A percentile compares a stretch with the other conserved stretches of the same genome.
Evolutionary conservation across 2,888 invertebrate species (phyloP).

Genomic region (Sicus ferrugineus): DNA sequence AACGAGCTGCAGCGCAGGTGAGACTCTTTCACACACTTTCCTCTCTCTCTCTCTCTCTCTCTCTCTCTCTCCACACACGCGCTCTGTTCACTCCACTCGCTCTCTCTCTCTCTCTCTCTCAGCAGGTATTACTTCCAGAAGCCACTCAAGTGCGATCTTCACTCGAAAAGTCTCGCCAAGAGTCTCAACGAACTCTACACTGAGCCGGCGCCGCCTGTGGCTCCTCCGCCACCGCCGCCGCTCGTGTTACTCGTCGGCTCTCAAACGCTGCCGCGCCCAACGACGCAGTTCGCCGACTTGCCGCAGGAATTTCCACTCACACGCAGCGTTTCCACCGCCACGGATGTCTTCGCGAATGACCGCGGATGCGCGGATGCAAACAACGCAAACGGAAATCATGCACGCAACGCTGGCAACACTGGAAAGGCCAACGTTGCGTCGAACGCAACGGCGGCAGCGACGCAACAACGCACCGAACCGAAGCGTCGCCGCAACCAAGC

Average conservation of each 20-base stretch:
- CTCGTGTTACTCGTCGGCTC: conserved; percentile 36
- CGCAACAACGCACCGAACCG: conserved; percentile 18
- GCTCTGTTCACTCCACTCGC: no score
- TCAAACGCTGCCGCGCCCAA: conserved; percentile 44
- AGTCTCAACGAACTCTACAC: conserved; percentile 63
- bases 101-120: background rate
- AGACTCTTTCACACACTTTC: conserved; percentile 29
- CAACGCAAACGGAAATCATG: conserved; percentile 4
- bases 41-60: background rate
- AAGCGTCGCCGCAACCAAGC: conserved; percentile 54
- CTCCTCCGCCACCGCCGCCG: conserved; percentile 44
- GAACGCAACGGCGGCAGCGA: background rate
- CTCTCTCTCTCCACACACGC: background rate
- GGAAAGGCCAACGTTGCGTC: conserved; percentile 22
- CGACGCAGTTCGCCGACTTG: conserved; percentile 49
- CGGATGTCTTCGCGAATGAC: conserved; percentile 56
- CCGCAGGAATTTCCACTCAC: conserved; percentile 60
- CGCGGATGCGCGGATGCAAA: conserved; percentile 27
- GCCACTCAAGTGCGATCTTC: conserved; percentile 60
- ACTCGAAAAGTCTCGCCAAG: conserved; percentile 61
- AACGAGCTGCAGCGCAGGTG: conserved; percentile 54
- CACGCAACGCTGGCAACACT: conserved; percentile 39
- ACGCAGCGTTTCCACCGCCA: conserved; percentile 63
- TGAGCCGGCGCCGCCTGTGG: conserved; percentile 49
- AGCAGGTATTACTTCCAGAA: conserved; percentile 61